Conservation (phyloP, 2,113 vertebrate species). For the Psophia crepitans region DNA sequence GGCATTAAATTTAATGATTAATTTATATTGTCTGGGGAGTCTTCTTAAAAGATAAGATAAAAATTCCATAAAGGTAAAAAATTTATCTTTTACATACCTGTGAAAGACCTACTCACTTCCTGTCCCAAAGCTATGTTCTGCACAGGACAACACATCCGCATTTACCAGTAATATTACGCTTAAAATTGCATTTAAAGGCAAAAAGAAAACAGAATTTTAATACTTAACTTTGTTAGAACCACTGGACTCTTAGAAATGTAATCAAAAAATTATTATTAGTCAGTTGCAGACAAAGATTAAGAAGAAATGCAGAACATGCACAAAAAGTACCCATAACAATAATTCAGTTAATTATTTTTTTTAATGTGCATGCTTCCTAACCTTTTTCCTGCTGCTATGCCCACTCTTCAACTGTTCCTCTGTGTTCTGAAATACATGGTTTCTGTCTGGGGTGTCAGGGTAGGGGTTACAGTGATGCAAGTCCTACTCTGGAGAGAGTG, state of each 20-base stretch:
- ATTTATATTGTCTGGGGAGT: not conserved
- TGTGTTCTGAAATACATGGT: not conserved
- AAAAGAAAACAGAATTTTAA: not conserved
- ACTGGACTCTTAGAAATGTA: not conserved
- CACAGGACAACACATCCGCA: not conserved
- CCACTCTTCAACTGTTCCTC: not conserved
- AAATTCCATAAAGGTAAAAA: not conserved
- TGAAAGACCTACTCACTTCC: too few species aligned
- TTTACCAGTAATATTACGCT: not conserved
- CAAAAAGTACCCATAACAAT: not conserved
- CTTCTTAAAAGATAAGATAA: not conserved
- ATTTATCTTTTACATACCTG: not conserved
- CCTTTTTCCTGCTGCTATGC: not conserved
- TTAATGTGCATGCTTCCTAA: not conserved
- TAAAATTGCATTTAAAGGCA: not conserved
- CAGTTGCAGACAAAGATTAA: not conserved
- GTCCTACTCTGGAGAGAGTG: too few species aligned
- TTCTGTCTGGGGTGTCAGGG: not conserved
- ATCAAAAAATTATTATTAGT: not conserved
- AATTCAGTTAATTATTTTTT: not conserved
- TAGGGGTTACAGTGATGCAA: not conserved
- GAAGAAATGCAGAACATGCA: not conserved
- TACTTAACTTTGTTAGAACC: not conserved
- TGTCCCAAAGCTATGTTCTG: not conserved
- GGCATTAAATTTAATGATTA: not conserved